Percentiles rank a stretch among this genome's conserved stretches.
Evolutionary conservation across 1,140 invertebrate genomes (phyloP).

Genomic region (Sweltsa coloradensis): DNA sequence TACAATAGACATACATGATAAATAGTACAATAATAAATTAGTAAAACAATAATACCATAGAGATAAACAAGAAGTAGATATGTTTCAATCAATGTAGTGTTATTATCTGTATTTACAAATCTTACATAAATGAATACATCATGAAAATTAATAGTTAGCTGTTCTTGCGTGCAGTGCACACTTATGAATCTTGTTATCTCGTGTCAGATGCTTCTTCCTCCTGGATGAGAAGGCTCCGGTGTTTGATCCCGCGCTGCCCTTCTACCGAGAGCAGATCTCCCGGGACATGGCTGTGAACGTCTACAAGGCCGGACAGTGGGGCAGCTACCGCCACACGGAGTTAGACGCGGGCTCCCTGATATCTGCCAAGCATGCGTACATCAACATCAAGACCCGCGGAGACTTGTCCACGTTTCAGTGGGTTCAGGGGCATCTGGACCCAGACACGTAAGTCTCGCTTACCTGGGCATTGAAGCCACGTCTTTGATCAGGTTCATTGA

Average conservation of each 20-base stretch:
- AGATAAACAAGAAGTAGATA: no score
- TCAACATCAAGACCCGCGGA: conserved; percentile 64
- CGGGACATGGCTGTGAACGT: conserved; percentile 74
- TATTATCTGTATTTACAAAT: neutral
- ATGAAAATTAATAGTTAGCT: neutral
- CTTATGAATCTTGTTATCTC: neutral
- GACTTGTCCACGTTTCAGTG: conserved; percentile 77
- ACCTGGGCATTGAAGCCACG: no score
- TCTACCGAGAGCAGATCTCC: conserved; percentile 50
- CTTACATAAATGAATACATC: neutral
- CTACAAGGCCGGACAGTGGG: conserved; percentile 60
- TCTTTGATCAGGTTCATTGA: no score
- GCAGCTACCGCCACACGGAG: conserved; percentile 59
- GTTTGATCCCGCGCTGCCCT: conserved; percentile 26
- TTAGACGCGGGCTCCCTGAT: conserved; percentile 32
- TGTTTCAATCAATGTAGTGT: no score
- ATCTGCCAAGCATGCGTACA: conserved; percentile 52
- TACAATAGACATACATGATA: no score
- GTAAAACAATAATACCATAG: no score
- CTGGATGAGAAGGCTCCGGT: conserved; percentile 3
- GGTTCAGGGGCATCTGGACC: conserved; percentile 51
- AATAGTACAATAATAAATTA: no score
- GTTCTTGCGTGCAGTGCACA: no score
- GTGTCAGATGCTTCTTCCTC: conserved; percentile 9
- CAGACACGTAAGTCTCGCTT: no score